phyloP scores from a whole-genome alignment of 2,888 invertebrate species.

The Eumacrocentrus americanus region DNA sequence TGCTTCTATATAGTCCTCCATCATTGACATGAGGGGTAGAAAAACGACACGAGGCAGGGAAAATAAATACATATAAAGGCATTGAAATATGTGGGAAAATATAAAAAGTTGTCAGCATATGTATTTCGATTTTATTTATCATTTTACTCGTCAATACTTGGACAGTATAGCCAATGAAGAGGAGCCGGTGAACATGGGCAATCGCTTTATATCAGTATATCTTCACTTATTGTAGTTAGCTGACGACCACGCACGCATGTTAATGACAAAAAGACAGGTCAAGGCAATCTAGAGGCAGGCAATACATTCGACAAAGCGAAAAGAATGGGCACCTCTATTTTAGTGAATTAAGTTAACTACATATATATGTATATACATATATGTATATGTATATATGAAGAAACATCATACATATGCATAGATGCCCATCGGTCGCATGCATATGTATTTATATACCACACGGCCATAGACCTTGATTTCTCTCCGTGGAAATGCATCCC shows the following conservation, averaged over 20 bases:
- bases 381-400: too few species aligned
- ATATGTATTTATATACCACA: too few species aligned
- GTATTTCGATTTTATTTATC: background rate
- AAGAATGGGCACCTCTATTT: background rate
- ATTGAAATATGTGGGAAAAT: too few species aligned
- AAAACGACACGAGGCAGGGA: too few species aligned
- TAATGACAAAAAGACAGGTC: slow-evolving; percentile 25
- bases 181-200: background rate
- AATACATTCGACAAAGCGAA: background rate
- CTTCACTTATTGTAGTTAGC: background rate
- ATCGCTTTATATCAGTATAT: background rate
- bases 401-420: too few species aligned
- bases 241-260: slow-evolving; percentile 22
- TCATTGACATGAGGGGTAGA: too few species aligned
- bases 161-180: background rate
- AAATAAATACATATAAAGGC: slow-evolving; percentile 1
- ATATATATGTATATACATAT: slow-evolving; percentile 15
- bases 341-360: background rate
- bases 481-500: too few species aligned
- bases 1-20: too few species aligned
- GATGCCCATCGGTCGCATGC: too few species aligned
- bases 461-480: too few species aligned
- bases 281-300: slow-evolving; percentile 25
- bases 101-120: background rate
- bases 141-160: background rate